These are phyloP conservation scores for Lytechinus variegatus DNA, from an alignment of 35 echinoderm and acorn worm species.

Conservation along the genomic window DNA sequence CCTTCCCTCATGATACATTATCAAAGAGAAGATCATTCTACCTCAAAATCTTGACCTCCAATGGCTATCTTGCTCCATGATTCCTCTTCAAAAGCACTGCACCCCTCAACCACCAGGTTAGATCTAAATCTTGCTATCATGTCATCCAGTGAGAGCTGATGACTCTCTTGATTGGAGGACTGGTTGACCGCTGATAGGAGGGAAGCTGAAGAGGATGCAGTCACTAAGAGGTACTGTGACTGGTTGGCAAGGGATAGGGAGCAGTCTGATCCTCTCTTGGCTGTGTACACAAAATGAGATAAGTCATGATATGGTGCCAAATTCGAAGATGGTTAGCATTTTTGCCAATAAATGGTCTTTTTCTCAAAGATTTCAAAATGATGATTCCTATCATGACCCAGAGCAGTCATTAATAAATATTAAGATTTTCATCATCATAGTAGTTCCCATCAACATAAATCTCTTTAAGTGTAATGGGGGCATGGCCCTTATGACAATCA, in stretches of 20 bases:
- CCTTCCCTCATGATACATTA: too few relatives aligned
- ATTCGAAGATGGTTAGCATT: background rate
- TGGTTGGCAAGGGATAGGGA: constrained; percentile 62
- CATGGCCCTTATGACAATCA: background rate
- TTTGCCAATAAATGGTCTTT: too few relatives aligned
- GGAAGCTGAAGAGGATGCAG: background rate
- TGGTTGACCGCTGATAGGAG: constrained; percentile 22
- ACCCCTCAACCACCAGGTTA: constrained; percentile 83
- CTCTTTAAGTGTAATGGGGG: too few relatives aligned
- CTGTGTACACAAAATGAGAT: background rate
- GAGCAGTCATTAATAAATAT: too few relatives aligned
- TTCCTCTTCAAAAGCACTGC: constrained; percentile 80
- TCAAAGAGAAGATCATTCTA: background rate
- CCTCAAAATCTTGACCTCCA: constrained; percentile 66
- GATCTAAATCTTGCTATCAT: constrained; percentile 83
- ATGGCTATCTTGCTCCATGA: constrained; percentile 84
- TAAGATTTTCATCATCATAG: too few relatives aligned
- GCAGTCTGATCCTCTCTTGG: background rate
- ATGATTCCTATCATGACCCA: too few relatives aligned
- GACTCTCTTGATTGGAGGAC: background rate
- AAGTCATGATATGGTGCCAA: background rate
- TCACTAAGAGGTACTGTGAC: constrained; percentile 69
- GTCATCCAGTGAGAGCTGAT: constrained; percentile 39
- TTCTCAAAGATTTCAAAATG: too few relatives aligned
- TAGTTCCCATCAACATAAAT: too few relatives aligned